Evolutionary conservation across 2,888 invertebrate genomes (phyloP), one percentile per base, ranked within the genome.

Genomic region (Epistrophella euchroma): DNA sequence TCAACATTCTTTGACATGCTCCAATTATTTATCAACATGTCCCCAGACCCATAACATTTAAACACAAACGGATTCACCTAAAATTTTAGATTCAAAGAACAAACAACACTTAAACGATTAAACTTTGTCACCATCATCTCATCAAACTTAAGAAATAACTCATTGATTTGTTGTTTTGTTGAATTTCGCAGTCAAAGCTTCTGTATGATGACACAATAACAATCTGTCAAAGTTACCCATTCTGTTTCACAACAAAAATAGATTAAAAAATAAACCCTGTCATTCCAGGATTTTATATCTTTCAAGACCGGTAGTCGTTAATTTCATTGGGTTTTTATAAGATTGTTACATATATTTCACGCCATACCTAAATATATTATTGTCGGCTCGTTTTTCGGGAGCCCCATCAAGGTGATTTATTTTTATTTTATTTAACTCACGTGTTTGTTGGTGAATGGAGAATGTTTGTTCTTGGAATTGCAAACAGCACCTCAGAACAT

Each of bases 301-400:
- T 35, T 75, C 68, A 87, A 87, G 83, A 87, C 83, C 87, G 78
- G 87, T 87, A 83, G 87, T 87, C 75, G 87, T 87, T 83, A 87
- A 86, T 86, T 82, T 87, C 83, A 72, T 79, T 71, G 74, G 72
- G 68, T 60, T 68, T 75, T 83, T 45, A 6, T n/a, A 28, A 43
- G 78, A 79, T 72, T 79, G 71, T 77, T 80, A 74, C 75, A 70
- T 74, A 62, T 78, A 45, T 60, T 60, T 73, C 37, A 47, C 43
- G 66, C 71, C 70, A 74, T 50, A 77, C n/a, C n/a, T 76, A 25
- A 4, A 28, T 28, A 32, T 32, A 32, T 32, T 32, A 77, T 74
- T 9, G 74, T 40, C 80, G 58, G 22, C 35, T 22, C 28, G 76
- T 72, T 62, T 81, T 50, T 72, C 43, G 60, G 75, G 68, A 19